phyloP scores from a whole-genome alignment of 1,140 invertebrate species.

The Pteromalus puparum region DNA sequence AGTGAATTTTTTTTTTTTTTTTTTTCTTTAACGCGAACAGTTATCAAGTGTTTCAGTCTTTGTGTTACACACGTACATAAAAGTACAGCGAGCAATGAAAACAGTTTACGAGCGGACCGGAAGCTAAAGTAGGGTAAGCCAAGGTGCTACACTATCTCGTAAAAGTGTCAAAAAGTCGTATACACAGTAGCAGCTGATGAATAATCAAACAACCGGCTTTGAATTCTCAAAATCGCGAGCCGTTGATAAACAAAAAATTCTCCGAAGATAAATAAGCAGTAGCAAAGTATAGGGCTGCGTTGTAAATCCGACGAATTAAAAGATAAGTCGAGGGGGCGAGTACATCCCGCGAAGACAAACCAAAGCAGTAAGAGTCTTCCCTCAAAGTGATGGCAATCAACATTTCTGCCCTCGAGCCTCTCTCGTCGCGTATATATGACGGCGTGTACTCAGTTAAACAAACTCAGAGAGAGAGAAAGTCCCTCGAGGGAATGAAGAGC shows the following conservation, averaged over 20 bases:
- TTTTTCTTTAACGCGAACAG: not conserved
- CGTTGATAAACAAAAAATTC: not conserved
- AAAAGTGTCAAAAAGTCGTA: not conserved
- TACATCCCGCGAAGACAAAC: not conserved
- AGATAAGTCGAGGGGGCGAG: not conserved
- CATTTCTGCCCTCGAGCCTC: constrained; percentile 1
- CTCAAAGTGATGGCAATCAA: constrained; percentile 6
- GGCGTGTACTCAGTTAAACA: not conserved
- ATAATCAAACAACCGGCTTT: not conserved
- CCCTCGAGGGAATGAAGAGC: not conserved
- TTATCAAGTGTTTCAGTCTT: too few relatives aligned
- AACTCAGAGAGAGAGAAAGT: not conserved
- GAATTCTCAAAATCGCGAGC: not conserved
- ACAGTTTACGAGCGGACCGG: not conserved
- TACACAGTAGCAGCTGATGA: not conserved
- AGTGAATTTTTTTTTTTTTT: too few relatives aligned
- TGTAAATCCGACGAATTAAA: not conserved
- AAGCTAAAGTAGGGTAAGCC: not conserved
- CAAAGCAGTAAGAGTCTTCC: not conserved
- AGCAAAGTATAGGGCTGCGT: not conserved
- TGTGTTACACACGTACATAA: not conserved
- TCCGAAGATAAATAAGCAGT: not conserved
- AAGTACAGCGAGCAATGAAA: not conserved
- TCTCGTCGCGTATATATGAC: too few relatives aligned
- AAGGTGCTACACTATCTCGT: not conserved